Base-by-base conservation (phyloP, 2,888 invertebrate species). In the Bimastos eiseni region DNA sequence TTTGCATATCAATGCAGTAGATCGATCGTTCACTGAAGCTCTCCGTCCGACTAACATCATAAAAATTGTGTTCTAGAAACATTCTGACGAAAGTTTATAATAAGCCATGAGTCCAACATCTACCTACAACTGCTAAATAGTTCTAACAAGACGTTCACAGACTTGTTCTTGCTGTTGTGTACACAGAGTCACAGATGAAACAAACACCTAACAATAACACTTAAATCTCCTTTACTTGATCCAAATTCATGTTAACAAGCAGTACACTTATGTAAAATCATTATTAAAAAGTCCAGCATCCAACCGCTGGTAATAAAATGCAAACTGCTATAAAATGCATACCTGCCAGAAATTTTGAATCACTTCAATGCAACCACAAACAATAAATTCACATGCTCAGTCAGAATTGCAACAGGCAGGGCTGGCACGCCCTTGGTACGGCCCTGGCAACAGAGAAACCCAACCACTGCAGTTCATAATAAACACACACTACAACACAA, bases 21-120 rank as follows among this genome's bases (percentile, higher is more conserved):
- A 70, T 70, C 70, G 70, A 70, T 70, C 70, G n/a, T 70, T 70
- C 70, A 17, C 70, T 70, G 70, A 70, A 70, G 70, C 70, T 70
- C 70, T 70, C 70, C 30, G n/a, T n/a, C 11, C 8, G 70, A 70
- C 70, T n/a, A 30, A 70, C n/a, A 70, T n/a, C 13, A 70, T 70
- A 70, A 70, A 70, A 70, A 49, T 49, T 70, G 70, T 70, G 11
- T n/a, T 70, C n/a, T 70, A 70, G n/a, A n/a, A 70, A 70, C 70
- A n/a, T 70, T n/a, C 70, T 70, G 30, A 70, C 70, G n/a, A 70
- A n/a, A 70, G 70, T 70, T n/a, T n/a, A 70, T n/a, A 70, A 30
- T 70, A 70, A 70, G 70, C 70, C 70, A n/a, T 70, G 6, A 70
- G 70, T n/a, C 70, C n/a, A 70, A 70, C 70, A 70, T 70, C 30